A percentile compares a stretch with the other conserved stretches of the same genome.
Conservation (phyloP, 2,113 vertebrate genomes). For the Saccopteryx leptura region DNA sequence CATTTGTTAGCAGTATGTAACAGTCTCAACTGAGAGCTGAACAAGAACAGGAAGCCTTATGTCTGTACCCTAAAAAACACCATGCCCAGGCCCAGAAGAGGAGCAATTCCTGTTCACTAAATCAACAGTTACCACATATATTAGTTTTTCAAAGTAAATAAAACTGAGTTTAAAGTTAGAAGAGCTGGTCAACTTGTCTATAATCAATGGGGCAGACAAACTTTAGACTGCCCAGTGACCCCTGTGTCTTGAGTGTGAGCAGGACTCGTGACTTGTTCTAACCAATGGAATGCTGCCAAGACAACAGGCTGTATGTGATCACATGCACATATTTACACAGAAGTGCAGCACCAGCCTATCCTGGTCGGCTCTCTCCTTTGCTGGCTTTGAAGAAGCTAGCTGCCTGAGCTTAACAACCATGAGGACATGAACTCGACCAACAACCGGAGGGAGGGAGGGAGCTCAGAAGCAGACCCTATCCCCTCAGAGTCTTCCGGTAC, state of each 20-base stretch:
- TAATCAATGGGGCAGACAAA: neutral
- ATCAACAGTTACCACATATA: neutral
- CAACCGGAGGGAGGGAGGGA: neutral
- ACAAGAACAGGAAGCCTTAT: neutral
- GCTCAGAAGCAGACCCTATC: neutral
- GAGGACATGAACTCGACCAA: conserved; percentile 4
- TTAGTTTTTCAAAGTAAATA: conserved; percentile 22
- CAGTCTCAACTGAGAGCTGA: neutral
- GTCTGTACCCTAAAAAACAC: neutral
- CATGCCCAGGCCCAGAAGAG: neutral
- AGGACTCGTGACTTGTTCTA: neutral
- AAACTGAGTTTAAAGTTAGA: neutral
- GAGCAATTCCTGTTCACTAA: neutral
- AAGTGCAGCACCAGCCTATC: neutral
- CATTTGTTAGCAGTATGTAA: neutral
- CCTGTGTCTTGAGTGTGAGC: neutral
- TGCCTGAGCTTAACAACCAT: neutral
- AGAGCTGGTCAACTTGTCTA: neutral
- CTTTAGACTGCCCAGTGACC: neutral
- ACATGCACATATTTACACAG: neutral
- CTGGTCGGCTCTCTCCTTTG: neutral
- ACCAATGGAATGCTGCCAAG: neutral
- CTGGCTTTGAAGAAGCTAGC: neutral
- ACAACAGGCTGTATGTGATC: neutral
- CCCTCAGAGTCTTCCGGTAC: neutral